These are phyloP conservation scores for Ochotona princeps DNA, from an alignment of 2,113 vertebrate species.

Conservation along the genomic window DNA sequence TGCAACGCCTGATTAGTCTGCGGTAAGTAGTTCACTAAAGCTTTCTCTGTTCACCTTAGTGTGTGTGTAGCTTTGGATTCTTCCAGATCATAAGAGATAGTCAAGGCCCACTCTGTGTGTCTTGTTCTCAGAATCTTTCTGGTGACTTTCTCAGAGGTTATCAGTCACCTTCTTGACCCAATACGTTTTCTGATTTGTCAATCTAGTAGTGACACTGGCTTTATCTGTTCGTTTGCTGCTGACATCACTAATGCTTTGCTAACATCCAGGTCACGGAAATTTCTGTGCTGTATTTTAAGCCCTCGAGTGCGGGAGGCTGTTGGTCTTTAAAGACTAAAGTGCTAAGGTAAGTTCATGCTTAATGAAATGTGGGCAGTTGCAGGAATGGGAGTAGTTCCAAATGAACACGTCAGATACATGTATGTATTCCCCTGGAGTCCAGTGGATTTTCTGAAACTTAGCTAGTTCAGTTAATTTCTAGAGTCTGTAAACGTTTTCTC, in stretches of 20 bases:
- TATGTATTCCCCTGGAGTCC: not conserved
- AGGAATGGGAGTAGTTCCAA: not conserved
- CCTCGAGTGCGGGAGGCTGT: not conserved
- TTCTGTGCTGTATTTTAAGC: not conserved
- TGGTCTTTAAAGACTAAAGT: not conserved
- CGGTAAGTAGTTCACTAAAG: not conserved
- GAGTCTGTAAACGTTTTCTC: not conserved
- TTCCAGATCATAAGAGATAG: not conserved
- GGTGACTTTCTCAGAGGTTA: not conserved
- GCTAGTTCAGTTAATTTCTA: not conserved
- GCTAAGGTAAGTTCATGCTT: not conserved
- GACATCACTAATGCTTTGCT: not conserved
- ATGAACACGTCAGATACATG: not conserved
- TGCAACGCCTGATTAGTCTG: not conserved
- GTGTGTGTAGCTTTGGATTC: not conserved
- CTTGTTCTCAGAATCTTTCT: not conserved
- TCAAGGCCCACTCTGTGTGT: not conserved
- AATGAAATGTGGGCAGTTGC: not conserved
- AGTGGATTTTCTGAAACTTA: not conserved
- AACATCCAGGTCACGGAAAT: not conserved
- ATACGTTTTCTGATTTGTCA: not conserved
- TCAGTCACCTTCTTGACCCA: not conserved
- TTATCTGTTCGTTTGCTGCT: not conserved
- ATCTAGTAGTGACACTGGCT: not conserved
- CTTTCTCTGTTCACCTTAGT: not conserved